A percentile compares a stretch with the other conserved stretches of the same genome.
Evolutionary conservation across 2,797 vertebrate genomes (phyloP).

Genomic region (Pseudochirops corinnae): DNA sequence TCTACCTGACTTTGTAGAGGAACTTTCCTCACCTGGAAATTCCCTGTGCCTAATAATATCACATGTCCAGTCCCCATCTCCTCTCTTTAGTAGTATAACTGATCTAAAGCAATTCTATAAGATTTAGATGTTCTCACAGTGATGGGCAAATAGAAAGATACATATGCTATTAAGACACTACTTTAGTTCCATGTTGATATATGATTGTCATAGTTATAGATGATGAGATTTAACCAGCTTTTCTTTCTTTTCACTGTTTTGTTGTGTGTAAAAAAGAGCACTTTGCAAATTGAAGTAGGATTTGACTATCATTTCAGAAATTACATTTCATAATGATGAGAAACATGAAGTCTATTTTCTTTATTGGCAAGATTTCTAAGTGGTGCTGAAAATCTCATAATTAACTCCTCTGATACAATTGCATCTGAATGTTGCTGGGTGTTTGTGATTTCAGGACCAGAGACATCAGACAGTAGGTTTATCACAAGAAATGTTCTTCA

Average conservation of each 20-base stretch:
- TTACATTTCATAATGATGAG: slow-evolving; percentile 31
- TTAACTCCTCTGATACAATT: slow-evolving; percentile 63
- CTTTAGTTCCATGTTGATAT: neutral
- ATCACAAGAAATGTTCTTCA: neutral
- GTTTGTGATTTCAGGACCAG: slow-evolving; percentile 49
- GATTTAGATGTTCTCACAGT: neutral
- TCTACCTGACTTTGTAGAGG: neutral
- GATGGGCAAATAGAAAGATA: neutral
- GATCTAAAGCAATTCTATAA: neutral
- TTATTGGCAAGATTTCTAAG: slow-evolving; percentile 60
- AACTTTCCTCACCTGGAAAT: neutral
- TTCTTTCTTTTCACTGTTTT: slow-evolving; percentile 41
- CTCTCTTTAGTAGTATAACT: neutral
- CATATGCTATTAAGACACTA: neutral
- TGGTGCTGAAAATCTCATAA: slow-evolving; percentile 56
- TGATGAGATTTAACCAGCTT: neutral
- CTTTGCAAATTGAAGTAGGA: slow-evolving; percentile 37
- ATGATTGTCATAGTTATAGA: neutral
- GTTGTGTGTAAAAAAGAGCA: neutral
- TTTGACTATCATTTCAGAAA: slow-evolving; percentile 53
- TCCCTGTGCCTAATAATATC: neutral
- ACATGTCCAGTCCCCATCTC: neutral
- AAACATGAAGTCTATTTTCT: slow-evolving; percentile 54
- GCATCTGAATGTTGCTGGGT: slow-evolving; percentile 51
- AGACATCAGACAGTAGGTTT: slow-evolving; percentile 34